Base-by-base conservation (phyloP, 1,140 invertebrate genomes). In the Diachasmimorpha longicaudata region DNA sequence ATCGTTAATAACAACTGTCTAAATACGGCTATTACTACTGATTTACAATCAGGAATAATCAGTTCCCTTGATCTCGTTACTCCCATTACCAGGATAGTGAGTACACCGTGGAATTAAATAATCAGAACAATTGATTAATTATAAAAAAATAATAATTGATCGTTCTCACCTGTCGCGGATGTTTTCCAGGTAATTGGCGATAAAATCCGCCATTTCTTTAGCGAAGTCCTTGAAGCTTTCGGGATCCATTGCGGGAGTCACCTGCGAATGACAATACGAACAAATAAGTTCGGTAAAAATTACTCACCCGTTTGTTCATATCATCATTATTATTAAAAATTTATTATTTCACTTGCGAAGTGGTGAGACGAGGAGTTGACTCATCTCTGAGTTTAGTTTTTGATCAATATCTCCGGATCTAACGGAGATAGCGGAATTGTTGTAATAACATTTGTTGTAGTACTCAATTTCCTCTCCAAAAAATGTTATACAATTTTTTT, bases 101-200 rank as follows among this genome's bases (percentile, higher is more conserved):
- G 11, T n/a, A 9, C 46, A 37, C 25, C 14, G 16, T 36, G 23
- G 21, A 69, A 74, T 66, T 48, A 39, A 25, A 72, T 10, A 71
- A 48, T 25, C 36, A 67, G 14, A 66, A 42, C 6, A 67, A 72
- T 67, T 70, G 4, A 31, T 10, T 37, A 10, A 66, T 31, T 66
- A 36, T 52, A 76, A 31, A 42, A 16, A 0, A 37, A 72, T 67
- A n/a, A 14, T 58, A n/a, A 69, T 72, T 73, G 46, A 25, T 52
- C 19, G 37, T n/a, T 70, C 67, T 89, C 90, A 95, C 94, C 95
- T 93, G 80, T 95, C 94, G 84, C 94, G 90, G 79, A 96, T 95
- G 79, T 95, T 95, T 86, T 95, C 94, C 86, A 95, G 87, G 88
- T 97, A 97, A 80, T 96, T 92, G 4, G 93, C 92, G 67, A 96